These are phyloP conservation scores for Eurystomus gularis DNA, from an alignment of 2,113 vertebrate species.

Conservation along the genomic window DNA sequence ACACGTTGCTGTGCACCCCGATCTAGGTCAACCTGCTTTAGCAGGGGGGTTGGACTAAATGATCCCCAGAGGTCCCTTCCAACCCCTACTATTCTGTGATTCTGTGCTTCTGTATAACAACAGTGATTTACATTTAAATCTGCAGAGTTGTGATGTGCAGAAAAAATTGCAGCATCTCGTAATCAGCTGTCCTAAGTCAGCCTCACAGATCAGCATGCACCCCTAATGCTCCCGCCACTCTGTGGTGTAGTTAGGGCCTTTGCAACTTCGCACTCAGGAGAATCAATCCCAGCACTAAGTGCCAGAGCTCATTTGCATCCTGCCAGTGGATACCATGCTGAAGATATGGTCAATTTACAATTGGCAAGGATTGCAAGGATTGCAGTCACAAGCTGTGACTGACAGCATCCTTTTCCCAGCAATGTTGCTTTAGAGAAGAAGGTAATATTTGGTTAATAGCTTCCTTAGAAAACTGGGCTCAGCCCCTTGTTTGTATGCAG, in stretches of 20 bases:
- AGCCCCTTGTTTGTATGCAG: neutral
- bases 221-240: neutral
- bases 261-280: neutral
- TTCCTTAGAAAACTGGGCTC: neutral
- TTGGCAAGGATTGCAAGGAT: neutral
- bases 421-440: neutral
- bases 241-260: neutral
- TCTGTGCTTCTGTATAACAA: neutral
- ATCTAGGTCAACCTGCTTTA: no score
- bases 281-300: neutral
- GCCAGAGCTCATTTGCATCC: neutral
- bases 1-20: no score
- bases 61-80: no score
- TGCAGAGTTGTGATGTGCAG: neutral
- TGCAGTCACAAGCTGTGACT: neutral
- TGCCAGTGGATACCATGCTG: neutral
- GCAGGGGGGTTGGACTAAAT: no score
- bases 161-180: neutral
- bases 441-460: neutral
- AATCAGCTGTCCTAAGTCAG: rapidly evolving
- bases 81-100: no score
- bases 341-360: neutral
- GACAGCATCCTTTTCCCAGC: neutral
- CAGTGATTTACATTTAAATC: neutral
- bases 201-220: rapidly evolving